A percentile compares a stretch with the other conserved stretches of the same genome.
Evolutionary conservation across 2,888 invertebrate species (phyloP).

Genomic region (Candidula unifasciata): DNA sequence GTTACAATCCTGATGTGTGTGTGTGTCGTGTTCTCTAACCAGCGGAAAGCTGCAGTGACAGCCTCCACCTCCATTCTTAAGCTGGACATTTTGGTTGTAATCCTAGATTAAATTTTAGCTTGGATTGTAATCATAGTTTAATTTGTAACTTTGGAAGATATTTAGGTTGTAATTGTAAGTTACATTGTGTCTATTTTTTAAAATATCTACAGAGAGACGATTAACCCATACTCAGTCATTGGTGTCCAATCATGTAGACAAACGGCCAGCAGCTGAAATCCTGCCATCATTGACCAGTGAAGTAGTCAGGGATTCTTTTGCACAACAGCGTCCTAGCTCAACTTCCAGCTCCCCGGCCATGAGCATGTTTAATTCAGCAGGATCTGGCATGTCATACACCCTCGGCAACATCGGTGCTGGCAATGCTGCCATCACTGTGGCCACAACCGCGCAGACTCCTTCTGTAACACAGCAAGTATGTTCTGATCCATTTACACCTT

Average conservation of each 20-base stretch:
- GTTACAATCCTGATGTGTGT: too few relatives aligned
- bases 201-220: constrained; percentile 63
- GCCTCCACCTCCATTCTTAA: too few relatives aligned
- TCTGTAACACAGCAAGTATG: constrained; percentile 90
- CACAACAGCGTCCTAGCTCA: constrained; percentile 57
- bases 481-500: neutral
- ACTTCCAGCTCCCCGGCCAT: constrained; percentile 71
- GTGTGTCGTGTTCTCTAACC: too few relatives aligned
- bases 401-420: constrained; percentile 88
- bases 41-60: too few relatives aligned
- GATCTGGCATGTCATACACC: constrained; percentile 53
- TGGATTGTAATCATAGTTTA: too few relatives aligned
- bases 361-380: constrained; percentile 77
- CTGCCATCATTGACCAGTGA: constrained; percentile 75
- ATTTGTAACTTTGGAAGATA: too few relatives aligned
- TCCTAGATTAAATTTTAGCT: too few relatives aligned
- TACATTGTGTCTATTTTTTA: too few relatives aligned
- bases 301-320: constrained; percentile 71
- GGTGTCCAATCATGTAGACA: constrained; percentile 67
- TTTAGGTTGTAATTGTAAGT: too few relatives aligned
- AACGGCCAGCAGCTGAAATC: constrained; percentile 73
- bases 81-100: too few relatives aligned
- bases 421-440: constrained; percentile 87
- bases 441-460: constrained; percentile 95
- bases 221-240: constrained; percentile 58